phyloP scores from a whole-genome alignment of 2,888 invertebrate species.

The Biston stratarius region DNA sequence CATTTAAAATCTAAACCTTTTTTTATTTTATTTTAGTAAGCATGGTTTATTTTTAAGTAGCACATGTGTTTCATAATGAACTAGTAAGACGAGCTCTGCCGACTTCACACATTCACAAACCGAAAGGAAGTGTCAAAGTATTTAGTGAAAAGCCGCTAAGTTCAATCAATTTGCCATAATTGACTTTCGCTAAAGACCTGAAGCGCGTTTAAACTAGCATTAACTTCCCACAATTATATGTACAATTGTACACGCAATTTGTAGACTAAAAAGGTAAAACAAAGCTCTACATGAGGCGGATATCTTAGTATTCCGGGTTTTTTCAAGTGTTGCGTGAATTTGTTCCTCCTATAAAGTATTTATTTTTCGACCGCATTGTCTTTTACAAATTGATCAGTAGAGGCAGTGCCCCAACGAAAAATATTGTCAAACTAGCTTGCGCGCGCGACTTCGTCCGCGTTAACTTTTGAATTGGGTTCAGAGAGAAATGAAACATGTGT shows the following conservation, averaged over 20 bases:
- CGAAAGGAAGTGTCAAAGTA: constrained; percentile 33
- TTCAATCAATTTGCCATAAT: constrained; percentile 39
- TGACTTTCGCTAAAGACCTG: constrained; percentile 48
- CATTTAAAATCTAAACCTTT: neutral
- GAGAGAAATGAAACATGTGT: too few species aligned
- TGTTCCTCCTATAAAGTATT: too few species aligned
- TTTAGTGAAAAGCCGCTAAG: constrained; percentile 31
- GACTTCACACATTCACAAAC: constrained; percentile 26
- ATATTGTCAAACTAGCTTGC: too few species aligned
- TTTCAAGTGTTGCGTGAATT: too few species aligned
- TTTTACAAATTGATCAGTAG: too few species aligned
- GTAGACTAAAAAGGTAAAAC: too few species aligned
- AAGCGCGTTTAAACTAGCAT: constrained; percentile 19
- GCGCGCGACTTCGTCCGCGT: too few species aligned
- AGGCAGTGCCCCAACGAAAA: too few species aligned
- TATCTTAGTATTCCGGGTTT: neutral
- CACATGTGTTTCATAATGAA: neutral
- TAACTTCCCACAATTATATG: neutral
- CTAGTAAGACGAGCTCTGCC: constrained; percentile 21
- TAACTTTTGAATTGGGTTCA: too few species aligned
- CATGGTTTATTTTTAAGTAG: neutral
- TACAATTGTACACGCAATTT: neutral
- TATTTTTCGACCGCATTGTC: too few species aligned
- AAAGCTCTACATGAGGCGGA: neutral
- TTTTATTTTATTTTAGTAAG: neutral